Percentiles rank a stretch among this genome's conserved stretches.
These are phyloP conservation scores for Onthophagus taurus DNA, from an alignment of 1,140 invertebrate genomes.

Conservation along the genomic window DNA sequence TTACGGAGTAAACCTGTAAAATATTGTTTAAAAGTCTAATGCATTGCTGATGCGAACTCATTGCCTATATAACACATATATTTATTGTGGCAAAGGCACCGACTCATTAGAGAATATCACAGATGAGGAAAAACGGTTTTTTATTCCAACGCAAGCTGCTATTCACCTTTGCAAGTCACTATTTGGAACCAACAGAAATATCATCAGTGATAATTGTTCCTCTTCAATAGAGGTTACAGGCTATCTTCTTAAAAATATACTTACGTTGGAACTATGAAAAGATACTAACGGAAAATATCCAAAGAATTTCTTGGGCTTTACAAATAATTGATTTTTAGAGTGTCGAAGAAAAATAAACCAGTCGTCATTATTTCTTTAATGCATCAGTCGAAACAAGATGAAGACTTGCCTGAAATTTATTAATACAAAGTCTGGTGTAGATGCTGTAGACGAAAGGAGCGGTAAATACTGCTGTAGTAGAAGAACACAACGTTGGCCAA, in stretches of 20 bases:
- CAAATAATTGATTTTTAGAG: slow-evolving; percentile 5
- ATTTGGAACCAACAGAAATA: slow-evolving; percentile 18
- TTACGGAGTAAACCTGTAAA: slow-evolving; percentile 15
- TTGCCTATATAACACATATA: slow-evolving; percentile 32
- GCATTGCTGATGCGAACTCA: slow-evolving; percentile 29
- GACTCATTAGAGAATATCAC: background rate
- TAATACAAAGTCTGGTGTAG: slow-evolving; percentile 14
- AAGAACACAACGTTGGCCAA: slow-evolving; percentile 15
- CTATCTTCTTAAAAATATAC: slow-evolving; percentile 17
- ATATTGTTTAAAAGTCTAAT: slow-evolving; percentile 41
- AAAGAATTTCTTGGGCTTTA: slow-evolving; percentile 20
- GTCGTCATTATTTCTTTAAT: slow-evolving; percentile 15
- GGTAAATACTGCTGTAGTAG: slow-evolving; percentile 11
- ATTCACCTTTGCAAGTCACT: slow-evolving; percentile 23
- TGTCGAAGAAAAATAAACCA: slow-evolving; percentile 8
- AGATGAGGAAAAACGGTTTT: slow-evolving; percentile 20
- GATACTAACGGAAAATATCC: slow-evolving; percentile 30
- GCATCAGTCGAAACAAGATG: slow-evolving; percentile 14
- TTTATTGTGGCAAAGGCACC: slow-evolving; percentile 22
- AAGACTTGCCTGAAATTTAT: slow-evolving; percentile 14
- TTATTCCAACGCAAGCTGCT: slow-evolving; percentile 25
- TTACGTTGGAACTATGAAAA: slow-evolving; percentile 32
- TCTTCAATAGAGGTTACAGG: slow-evolving; percentile 30
- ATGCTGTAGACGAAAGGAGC: slow-evolving; percentile 13
- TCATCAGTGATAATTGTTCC: slow-evolving; percentile 38